Evolutionary conservation across 2,113 vertebrate species (phyloP), one percentile per base, ranked within the genome.

Genomic region (Hydrolagus affinis): DNA sequence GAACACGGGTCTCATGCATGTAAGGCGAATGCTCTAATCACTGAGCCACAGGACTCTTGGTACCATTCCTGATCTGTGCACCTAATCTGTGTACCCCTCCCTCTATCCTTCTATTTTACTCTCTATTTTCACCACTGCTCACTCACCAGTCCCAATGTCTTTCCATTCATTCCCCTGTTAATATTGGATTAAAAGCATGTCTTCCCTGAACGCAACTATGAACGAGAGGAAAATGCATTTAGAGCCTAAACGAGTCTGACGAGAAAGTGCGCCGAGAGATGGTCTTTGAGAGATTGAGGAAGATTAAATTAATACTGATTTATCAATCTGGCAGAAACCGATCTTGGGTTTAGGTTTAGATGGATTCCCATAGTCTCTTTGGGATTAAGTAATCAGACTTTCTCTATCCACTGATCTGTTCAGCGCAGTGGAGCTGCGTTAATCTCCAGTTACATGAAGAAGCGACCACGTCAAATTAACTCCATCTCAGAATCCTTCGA

Each of bases 361-460:
- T 83, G 25, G 23, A 66, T 15, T 17, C 25, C 8, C 85, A 86
- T 87, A 86, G 86, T 83, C 85, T 87, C 86, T 74, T 69, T 77
- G 72, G 87, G 85, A 78, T 87, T 87, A 80, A 68, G 70, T 12
- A 69, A 76, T 85, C 88, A 90, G 87, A 69, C 86, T 88, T 85
- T 86, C 85, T 89, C 60, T 83, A 66, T 44, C 68, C 66, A 86
- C n/a, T 89, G 87, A 89, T 78, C 85, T 86, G 86, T 85, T 86
- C 89, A 87, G 88, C 87, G 62, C 71, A 85, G 7, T 71, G 88
- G 89, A 90, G 86, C 86, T 86, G 88, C 85, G 89, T 90, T 89
- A 70, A 87, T 86, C 72, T 86, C 70, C 86, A 85, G 76, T 19
- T 68, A 4, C 21, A 23, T 66, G 28, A 83, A 83, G 11, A n/a